Percentiles rank a stretch among this genome's conserved stretches.
Evolutionary conservation across 1,140 invertebrate genomes (phyloP).

Genomic region (Mercenaria mercenaria): DNA sequence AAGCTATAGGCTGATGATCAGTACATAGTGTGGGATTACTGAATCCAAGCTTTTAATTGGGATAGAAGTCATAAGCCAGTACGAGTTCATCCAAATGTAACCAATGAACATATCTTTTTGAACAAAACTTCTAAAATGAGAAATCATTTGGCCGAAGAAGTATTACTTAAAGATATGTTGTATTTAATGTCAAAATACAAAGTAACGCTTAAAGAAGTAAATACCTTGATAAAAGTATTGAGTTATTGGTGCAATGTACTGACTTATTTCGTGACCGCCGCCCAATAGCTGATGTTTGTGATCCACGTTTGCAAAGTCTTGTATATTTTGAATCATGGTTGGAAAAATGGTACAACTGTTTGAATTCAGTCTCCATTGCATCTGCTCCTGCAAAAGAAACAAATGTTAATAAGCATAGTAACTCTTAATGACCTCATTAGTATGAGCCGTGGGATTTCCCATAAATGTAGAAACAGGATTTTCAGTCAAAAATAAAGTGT

Average conservation of each 20-base stretch:
- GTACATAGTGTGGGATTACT: slow-evolving; percentile 58
- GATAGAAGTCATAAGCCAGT: slow-evolving; percentile 46
- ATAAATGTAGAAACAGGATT: slow-evolving; percentile 57
- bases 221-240: slow-evolving; percentile 33
- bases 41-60: slow-evolving; percentile 53
- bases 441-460: slow-evolving; percentile 48
- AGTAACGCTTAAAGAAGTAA: too few relatives aligned
- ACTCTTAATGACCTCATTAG: slow-evolving; percentile 52
- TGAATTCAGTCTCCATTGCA: too few relatives aligned
- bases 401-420: slow-evolving; percentile 55
- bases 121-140: slow-evolving; percentile 58
- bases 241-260: slow-evolving; percentile 58
- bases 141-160: slow-evolving; percentile 66
- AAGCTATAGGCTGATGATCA: not conserved
- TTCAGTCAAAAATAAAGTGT: slow-evolving; percentile 49
- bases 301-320: slow-evolving; percentile 46
- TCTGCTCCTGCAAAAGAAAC: slow-evolving; percentile 45
- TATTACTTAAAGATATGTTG: slow-evolving; percentile 55
- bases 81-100: slow-evolving; percentile 63
- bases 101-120: slow-evolving; percentile 60
- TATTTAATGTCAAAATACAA: too few relatives aligned
- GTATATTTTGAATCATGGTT: slow-evolving; percentile 56
- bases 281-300: slow-evolving; percentile 53
- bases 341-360: slow-evolving; percentile 56
- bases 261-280: slow-evolving; percentile 62